Percentiles rank a stretch among this genome's conserved stretches.
Conservation (phyloP, 1,140 invertebrate genomes). For the Hylaeus anthracinus region DNA sequence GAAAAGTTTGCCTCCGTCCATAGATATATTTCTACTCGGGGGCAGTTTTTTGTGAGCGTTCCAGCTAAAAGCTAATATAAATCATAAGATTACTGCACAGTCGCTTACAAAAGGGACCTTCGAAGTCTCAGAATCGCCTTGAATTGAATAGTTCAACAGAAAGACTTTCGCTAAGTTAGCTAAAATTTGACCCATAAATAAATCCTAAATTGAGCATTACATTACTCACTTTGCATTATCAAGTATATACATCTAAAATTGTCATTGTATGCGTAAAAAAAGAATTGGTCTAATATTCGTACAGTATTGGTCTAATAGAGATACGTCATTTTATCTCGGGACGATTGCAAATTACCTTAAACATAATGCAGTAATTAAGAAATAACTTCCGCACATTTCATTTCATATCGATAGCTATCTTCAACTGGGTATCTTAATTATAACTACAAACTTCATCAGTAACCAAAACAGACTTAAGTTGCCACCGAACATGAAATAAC, state of each 20-base stretch:
- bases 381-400: not conserved
- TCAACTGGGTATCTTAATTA: no score
- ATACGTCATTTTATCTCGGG: no score
- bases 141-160: not conserved
- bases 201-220: not conserved
- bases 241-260: not conserved
- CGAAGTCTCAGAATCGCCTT: conserved; percentile 62
- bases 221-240: not conserved
- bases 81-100: conserved; percentile 76
- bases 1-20: conserved; percentile 47
- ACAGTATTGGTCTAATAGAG: no score
- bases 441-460: no score
- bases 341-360: no score
- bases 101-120: conserved; percentile 74
- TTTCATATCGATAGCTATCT: not conserved
- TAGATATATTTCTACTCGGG: conserved; percentile 70
- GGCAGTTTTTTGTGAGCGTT: conserved; percentile 72
- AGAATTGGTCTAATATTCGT: no score
- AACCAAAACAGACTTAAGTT: no score
- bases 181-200: not conserved
- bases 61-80: conserved; percentile 79
- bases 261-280: no score
- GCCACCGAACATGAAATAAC: no score
- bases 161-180: not conserved
- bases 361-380: no score